These are phyloP conservation scores for Drosophila fungiperda DNA, from an alignment of 2,888 invertebrate species.

Conservation along the genomic window DNA sequence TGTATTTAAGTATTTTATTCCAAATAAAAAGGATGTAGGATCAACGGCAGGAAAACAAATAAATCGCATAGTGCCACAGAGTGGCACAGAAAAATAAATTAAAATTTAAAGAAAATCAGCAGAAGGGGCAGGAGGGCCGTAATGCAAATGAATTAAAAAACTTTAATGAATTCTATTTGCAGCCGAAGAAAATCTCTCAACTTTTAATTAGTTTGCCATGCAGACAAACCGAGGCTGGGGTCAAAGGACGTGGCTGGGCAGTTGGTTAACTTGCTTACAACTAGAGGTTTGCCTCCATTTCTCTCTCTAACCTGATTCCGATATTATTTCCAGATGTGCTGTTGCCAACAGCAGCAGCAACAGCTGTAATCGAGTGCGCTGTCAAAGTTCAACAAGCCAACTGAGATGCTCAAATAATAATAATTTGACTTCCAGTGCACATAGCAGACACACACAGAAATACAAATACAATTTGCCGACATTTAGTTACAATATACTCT, in stretches of 20 bases:
- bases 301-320: conserved; percentile 28
- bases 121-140: conserved; percentile 7
- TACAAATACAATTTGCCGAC: conserved; percentile 18
- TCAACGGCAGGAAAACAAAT: conserved; percentile 29
- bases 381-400: conserved; percentile 68
- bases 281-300: conserved; percentile 27
- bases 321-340: conserved; percentile 28
- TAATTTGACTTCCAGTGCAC: conserved; percentile 31
- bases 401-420: conserved; percentile 51
- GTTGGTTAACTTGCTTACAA: conserved; percentile 24
- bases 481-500: conserved; percentile 54
- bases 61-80: conserved; percentile 38
- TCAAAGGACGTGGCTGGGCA: conserved; percentile 3
- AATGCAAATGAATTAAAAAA: conserved; percentile 64
- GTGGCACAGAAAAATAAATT: conserved; percentile 60
- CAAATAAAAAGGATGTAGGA: background rate
- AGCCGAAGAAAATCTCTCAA: conserved; percentile 69
- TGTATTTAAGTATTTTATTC: conserved; percentile 36
- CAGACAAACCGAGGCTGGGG: conserved; percentile 24
- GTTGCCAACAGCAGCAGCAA: conserved; percentile 7
- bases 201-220: conserved; percentile 77
- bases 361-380: conserved; percentile 20
- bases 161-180: conserved; percentile 65
- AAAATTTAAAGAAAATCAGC: conserved; percentile 68
- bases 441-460: conserved; percentile 3